A percentile compares a stretch with the other conserved stretches of the same genome.
phyloP scores from a whole-genome alignment of 2,797 vertebrate genomes.

The Acanthornis magna region DNA sequence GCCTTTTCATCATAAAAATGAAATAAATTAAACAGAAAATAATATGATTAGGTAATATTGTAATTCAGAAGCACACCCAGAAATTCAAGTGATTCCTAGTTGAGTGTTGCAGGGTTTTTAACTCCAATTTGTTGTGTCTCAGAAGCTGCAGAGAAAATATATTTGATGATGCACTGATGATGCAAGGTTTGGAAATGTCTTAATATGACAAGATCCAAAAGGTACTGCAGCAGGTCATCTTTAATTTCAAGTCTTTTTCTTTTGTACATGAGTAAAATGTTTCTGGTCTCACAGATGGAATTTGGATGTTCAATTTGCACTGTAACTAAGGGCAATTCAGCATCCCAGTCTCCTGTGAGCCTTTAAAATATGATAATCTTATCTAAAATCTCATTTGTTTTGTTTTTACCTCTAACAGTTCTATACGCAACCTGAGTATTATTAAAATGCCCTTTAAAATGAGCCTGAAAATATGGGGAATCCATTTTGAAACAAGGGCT shows the following conservation, averaged over 20 bases:
- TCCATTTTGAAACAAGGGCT: neutral
- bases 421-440: neutral
- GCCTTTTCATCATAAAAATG: constrained; percentile 22
- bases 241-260: neutral
- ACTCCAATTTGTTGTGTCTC: neutral
- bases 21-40: constrained; percentile 39
- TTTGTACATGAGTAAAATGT: neutral
- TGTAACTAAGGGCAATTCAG: neutral
- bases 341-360: neutral
- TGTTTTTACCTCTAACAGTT: constrained; percentile 13
- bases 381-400: constrained; percentile 19
- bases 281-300: neutral
- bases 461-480: constrained; percentile 6
- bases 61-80: neutral
- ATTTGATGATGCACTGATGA: neutral
- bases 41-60: neutral
- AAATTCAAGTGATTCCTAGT: constrained; percentile 10
- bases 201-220: neutral
- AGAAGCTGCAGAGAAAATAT: neutral
- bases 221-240: neutral
- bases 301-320: constrained; percentile 14
- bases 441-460: constrained; percentile 31
- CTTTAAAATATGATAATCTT: constrained; percentile 13
- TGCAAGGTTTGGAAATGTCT: neutral
- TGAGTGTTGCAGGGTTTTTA: neutral